Evolutionary conservation across 2,797 vertebrate genomes (phyloP), one percentile per base, ranked within the genome.

Genomic region (Notolabrus celidotus): DNA sequence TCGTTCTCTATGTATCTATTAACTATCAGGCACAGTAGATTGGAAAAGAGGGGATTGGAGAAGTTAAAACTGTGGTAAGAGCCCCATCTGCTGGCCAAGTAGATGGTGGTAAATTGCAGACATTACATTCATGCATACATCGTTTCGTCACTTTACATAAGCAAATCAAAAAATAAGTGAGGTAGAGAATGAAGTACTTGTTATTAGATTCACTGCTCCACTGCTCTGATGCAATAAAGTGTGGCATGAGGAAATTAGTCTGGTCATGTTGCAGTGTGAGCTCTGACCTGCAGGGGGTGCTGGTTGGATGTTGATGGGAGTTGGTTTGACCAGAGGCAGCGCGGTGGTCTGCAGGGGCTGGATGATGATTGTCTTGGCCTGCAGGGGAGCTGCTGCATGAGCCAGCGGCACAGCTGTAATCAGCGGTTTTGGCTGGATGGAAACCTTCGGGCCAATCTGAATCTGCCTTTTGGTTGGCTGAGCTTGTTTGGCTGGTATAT

Each of bases 341-440:
- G 98, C 82, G 0, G 95, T 83, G 0, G 89, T 83, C 70, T 96
- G 95, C 52, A 99, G 75, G 7, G 96, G 94, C 89, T 97, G 97
- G 75, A 99, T 94, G 88, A 99, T 95, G 83, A 99, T 96, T 41
- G 96, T 94, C 91, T 98, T 98, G 12, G 95, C 77, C 69, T 95
- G 94, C 71, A 97, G 87, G 0, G 93, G 73, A 42, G 95, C 57
- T 42, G 90, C 81, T 12, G 93, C 50, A 41, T 90, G 94, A 77
- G 94, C 46, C 81, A 96, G 87, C 27, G 95, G 94, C 74, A 96
- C 76, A 19, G 96, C 92, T 60, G 95, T 95, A 72, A 98, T 93
- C 69, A 97, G 85, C 0, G 95, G 96, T 82, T 95, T 97, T 36
- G 96, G 97, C 53, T 98, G 96, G 91, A 98, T 95, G 51, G 93